These are phyloP conservation scores for Arbacia lixula DNA, from an alignment of 53 echinoderm and acorn worm genomes.

Conservation along the genomic window DNA sequence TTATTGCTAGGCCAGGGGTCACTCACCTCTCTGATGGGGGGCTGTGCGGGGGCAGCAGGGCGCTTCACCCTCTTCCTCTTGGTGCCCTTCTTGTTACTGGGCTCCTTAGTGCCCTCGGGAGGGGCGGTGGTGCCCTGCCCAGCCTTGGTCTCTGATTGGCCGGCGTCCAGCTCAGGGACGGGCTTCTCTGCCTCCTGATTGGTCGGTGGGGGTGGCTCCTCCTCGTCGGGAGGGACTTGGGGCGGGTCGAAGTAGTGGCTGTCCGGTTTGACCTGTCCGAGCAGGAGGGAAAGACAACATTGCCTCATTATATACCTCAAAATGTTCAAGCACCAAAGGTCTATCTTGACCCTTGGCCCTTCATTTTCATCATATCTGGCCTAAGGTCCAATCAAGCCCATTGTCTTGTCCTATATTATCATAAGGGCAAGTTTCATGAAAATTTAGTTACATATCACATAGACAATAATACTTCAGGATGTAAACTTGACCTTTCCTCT, in stretches of 20 bases:
- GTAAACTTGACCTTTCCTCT: no score
- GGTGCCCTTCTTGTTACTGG: slow-evolving; percentile 65
- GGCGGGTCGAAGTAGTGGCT: slow-evolving; percentile 95
- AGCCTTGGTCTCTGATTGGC: slow-evolving; percentile 59
- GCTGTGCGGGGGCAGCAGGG: slow-evolving; percentile 54
- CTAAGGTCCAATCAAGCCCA: no score
- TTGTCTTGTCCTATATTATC: no score
- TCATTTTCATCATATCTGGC: no score
- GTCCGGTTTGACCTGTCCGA: slow-evolving; percentile 63
- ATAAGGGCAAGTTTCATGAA: no score
- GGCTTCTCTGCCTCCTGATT: slow-evolving; percentile 79
- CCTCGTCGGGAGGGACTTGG: slow-evolving; percentile 91
- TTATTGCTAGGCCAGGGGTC: neutral
- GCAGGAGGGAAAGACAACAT: no score
- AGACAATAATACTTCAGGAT: no score
- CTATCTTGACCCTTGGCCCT: no score
- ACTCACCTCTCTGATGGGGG: slow-evolving; percentile 65
- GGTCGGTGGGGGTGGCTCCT: slow-evolving; percentile 82
- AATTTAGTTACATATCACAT: no score
- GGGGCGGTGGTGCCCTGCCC: slow-evolving; percentile 54
- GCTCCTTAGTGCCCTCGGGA: slow-evolving; percentile 58
- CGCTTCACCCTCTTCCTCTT: slow-evolving; percentile 59
- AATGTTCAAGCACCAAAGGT: no score
- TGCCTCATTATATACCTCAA: no score
- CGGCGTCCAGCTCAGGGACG: slow-evolving; percentile 61